Evolutionary conservation across 2,888 invertebrate species (phyloP).

Genomic region (Buathra laborator): DNA sequence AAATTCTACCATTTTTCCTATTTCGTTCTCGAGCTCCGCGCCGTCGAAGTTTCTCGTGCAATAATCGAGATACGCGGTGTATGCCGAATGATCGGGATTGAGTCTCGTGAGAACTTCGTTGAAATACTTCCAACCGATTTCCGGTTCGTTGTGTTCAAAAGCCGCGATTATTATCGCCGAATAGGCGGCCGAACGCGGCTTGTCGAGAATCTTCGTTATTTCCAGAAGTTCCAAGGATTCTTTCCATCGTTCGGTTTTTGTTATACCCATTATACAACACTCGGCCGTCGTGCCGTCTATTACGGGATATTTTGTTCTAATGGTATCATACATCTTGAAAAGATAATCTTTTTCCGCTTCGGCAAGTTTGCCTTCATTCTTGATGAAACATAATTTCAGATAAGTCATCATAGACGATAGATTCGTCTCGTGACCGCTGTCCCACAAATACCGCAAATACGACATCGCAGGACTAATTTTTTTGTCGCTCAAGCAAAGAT

Average conservation of each 20-base stretch:
- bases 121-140: slow-evolving; percentile 88
- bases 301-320: slow-evolving; percentile 87
- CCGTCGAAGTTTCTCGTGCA: slow-evolving; percentile 84
- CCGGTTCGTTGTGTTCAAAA: slow-evolving; percentile 87
- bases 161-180: slow-evolving; percentile 87
- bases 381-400: slow-evolving; percentile 42
- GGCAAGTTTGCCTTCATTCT: slow-evolving; percentile 77
- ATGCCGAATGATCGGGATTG: slow-evolving; percentile 85
- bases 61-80: slow-evolving; percentile 86
- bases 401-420: slow-evolving; percentile 88
- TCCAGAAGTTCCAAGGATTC: slow-evolving; percentile 88
- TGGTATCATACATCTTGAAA: slow-evolving; percentile 85
- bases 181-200: slow-evolving; percentile 86
- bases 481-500: slow-evolving; percentile 85
- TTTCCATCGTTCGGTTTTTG: slow-evolving; percentile 89
- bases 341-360: slow-evolving; percentile 87
- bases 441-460: slow-evolving; percentile 87
- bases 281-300: slow-evolving; percentile 88
- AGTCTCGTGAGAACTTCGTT: slow-evolving; percentile 85
- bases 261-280: slow-evolving; percentile 88
- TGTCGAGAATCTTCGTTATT: slow-evolving; percentile 86
- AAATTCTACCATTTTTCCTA: slow-evolving; percentile 88
- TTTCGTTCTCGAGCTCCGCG: slow-evolving; percentile 82
- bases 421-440: slow-evolving; percentile 86
- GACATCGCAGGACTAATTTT: slow-evolving; percentile 86